Evolutionary conservation across 1,140 invertebrate species (phyloP), one percentile per base, ranked within the genome.

Genomic region (Phocides pigmalion): DNA sequence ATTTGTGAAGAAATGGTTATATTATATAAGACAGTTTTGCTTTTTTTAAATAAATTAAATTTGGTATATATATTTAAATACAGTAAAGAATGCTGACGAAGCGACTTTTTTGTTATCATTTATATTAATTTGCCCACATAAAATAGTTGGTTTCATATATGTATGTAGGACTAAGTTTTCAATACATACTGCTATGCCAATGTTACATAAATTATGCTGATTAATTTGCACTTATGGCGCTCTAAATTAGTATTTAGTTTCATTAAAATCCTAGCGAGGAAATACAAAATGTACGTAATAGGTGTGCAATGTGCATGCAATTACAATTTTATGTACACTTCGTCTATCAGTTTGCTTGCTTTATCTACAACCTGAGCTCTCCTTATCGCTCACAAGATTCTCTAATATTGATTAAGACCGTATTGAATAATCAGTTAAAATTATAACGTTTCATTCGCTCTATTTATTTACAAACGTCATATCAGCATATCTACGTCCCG

Each of bases 321-420:
- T 50, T 50, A 32, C 14, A 50, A 32, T 3, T 20, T 46, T 20
- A 44, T 59, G 54, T 59, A 47, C 42, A 59, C 54, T 46, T 47
- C 8, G 54, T 22, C 41, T 59, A 59, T 59, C 54, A 59, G 54
- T 46, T 47, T 32, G 16, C 54, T 59, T 59, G 41, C 56, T 46
- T 59, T 59, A 59, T 59, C 56, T 47, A 59, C 16, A 14, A 22
- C 14, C 39, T 11, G 42, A 46, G 54, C 25, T 32, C 15, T 35
- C 20, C 42, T 59, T 59, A 59, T 59, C 56, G 25, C 16, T 44
- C 20, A 19, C 22, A 19, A 59, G 56, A 59, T 59, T 47, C 25
- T 59, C 41, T 59, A 47, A 47, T 47, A 59, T 59, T 59, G 56
- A 59, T 59, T 59, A 59, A 53, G 39, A 39, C 16, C 12, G 32